A percentile compares a stretch with the other conserved stretches of the same genome.
Conservation (phyloP, 2,797 vertebrate species). For the Paramormyrops hopkinsi region DNA sequence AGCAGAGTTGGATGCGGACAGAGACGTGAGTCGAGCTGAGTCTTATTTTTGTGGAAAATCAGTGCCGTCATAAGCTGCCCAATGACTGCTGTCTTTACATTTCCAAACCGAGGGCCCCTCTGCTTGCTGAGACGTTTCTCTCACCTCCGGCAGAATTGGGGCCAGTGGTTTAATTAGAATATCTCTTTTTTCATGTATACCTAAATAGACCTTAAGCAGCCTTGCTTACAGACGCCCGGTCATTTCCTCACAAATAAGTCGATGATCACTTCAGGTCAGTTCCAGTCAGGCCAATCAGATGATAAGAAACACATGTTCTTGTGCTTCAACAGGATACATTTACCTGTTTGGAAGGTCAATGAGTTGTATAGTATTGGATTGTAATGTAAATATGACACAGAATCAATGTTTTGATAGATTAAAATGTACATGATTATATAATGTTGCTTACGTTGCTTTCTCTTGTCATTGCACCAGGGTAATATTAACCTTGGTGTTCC, state of each 20-base stretch:
- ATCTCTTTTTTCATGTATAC: background rate
- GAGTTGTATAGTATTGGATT: background rate
- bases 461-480: background rate
- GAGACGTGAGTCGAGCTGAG: background rate
- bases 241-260: background rate
- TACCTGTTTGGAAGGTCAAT: background rate
- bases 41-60: background rate
- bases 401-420: background rate
- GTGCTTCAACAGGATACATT: background rate
- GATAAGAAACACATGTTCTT: background rate
- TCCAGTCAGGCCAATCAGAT: background rate
- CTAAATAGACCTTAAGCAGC: background rate
- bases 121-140: background rate
- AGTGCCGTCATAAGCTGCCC: background rate
- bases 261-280: background rate
- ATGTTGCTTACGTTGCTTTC: background rate
- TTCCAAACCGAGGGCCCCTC: background rate
- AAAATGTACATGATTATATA: background rate
- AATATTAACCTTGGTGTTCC: background rate
- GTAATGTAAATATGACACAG: background rate
- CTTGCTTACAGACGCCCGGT: background rate
- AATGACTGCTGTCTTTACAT: background rate
- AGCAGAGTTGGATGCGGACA: conserved; percentile 8
- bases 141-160: background rate
- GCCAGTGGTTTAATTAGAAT: background rate